Evolutionary conservation across 2,113 vertebrate genomes (phyloP).

Genomic region (Sclerurus mexicanus): DNA sequence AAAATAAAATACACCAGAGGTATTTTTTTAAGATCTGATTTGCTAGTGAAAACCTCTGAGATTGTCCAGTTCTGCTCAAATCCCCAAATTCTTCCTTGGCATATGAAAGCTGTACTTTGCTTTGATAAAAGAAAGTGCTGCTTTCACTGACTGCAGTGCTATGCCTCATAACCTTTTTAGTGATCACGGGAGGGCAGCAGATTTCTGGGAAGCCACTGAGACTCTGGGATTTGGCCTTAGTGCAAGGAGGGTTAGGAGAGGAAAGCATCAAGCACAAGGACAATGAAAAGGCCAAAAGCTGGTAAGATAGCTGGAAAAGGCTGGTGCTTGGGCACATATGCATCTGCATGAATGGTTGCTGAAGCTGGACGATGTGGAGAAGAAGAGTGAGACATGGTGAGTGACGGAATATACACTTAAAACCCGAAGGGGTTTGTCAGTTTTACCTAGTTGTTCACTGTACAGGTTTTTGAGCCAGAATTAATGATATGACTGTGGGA

Average conservation of each 20-base stretch:
- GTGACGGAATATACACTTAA: background rate
- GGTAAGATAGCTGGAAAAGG: background rate
- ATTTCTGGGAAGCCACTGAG: fast-evolving
- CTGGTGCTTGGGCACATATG: background rate
- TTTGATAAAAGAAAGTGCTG: background rate
- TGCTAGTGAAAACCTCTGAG: background rate
- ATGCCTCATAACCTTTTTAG: background rate
- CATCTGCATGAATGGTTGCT: background rate
- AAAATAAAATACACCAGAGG: background rate
- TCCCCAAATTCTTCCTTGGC: background rate
- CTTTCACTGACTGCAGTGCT: background rate
- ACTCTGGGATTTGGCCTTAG: background rate
- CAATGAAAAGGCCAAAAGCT: background rate
- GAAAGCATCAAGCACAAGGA: background rate
- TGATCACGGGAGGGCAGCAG: background rate
- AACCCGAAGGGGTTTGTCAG: background rate
- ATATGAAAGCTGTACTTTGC: background rate
- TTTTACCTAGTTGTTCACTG: background rate
- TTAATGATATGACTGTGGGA: fast-evolving
- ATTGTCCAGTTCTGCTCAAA: background rate
- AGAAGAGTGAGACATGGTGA: fast-evolving
- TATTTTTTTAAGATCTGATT: background rate
- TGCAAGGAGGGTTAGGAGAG: background rate
- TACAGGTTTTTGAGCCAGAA: background rate
- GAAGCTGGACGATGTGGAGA: background rate